Evolutionary conservation across 2,797 vertebrate genomes (phyloP), one percentile per base, ranked within the genome.

Genomic region (Hafferia zeledoni): DNA sequence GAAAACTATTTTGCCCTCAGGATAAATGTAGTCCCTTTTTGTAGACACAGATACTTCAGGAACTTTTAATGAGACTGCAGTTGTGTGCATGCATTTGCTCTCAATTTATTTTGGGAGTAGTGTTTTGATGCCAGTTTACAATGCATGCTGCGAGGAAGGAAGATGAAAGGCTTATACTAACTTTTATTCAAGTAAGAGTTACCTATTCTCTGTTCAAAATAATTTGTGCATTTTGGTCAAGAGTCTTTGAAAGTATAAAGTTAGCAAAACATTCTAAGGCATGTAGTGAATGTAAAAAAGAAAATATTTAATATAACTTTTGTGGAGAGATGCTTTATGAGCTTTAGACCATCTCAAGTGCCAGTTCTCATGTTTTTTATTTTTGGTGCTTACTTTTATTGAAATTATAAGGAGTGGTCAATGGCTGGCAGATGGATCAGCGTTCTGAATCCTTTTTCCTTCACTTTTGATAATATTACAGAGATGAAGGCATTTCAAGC

Each of bases 31-130:
- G 15, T 5, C 87, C 5, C 13, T 83, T 25, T 79, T 22, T 63
- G 10, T 76, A 81, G 19, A 33, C 35, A 57, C 4, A 78, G 64
- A 72, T 69, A 77, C n/a, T 91, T 55, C n/a, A 76, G 33, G 22
- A 88, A 64, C 53, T 95, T 96, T 93, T 87, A 95, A 83, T 92
- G 67, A 96, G 77, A 31, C 82, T 91, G 33, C 33, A 90, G 43
- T 19, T 10, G 16, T 53, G 31, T 41, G 7, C 70, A 50, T 49
- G 28, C 65, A 63, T 84, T 52, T 82, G 57, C 14, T 71, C n/a
- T 91, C 72, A 59, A 30, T 80, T 95, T 93, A 50, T 83, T 89
- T 95, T 70, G 63, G 47, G 37, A 91, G 55, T 63, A 80, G 31
- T 84, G 77, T 91, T 94, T 87, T 91, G 31, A 91, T 85, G 35